Conservation (phyloP, 2,888 invertebrate genomes). For the Papilio demoleus region DNA sequence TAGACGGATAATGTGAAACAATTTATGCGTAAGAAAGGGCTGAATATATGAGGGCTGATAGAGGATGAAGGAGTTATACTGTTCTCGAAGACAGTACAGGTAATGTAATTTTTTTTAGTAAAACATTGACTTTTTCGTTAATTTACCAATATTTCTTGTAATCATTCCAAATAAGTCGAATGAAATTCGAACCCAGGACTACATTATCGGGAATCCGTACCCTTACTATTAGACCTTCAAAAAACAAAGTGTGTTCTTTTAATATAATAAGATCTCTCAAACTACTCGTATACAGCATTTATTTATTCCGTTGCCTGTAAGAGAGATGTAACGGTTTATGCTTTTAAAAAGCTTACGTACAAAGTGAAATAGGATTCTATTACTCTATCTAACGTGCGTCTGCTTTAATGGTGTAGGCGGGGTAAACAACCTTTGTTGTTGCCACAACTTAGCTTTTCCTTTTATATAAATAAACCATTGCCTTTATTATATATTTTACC, state of each 20-base stretch:
- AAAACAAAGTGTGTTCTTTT: neutral
- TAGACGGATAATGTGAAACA: no score
- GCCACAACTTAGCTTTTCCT: constrained; percentile 6
- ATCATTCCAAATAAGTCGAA: no score
- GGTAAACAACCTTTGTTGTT: constrained; percentile 30
- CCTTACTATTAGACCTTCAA: no score
- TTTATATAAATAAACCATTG: constrained; percentile 13
- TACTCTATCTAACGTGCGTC: constrained; percentile 30
- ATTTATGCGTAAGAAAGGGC: no score
- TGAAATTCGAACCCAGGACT: no score
- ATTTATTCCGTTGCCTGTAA: constrained; percentile 25
- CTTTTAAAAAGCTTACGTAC: constrained; percentile 29
- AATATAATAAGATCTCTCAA: neutral
- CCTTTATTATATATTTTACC: neutral
- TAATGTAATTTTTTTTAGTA: no score
- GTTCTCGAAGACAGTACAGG: no score
- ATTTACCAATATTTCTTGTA: no score
- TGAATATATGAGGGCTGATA: no score
- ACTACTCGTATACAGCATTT: neutral
- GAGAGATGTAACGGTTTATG: constrained; percentile 15
- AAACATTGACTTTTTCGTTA: no score
- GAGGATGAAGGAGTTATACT: no score
- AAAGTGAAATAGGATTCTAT: constrained; percentile 31
- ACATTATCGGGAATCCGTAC: no score
- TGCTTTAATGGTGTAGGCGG: constrained; percentile 25